These are phyloP conservation scores for Sitobion miscanthi DNA, from an alignment of 1,140 invertebrate species.

Conservation along the genomic window DNA sequence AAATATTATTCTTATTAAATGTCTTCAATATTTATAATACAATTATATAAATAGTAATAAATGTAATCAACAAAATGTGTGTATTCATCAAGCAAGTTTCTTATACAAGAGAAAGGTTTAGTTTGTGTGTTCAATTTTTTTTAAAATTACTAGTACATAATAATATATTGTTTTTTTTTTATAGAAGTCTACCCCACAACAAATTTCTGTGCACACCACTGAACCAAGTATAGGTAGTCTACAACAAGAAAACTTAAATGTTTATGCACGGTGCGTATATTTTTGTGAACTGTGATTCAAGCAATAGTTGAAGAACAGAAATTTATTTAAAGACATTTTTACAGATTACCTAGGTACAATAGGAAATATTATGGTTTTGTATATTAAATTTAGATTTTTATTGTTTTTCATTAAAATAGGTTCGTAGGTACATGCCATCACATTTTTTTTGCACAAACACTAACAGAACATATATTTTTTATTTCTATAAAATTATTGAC, in stretches of 20 bases:
- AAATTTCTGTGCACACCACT: not conserved
- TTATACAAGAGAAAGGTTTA: not conserved
- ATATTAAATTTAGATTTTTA: not conserved
- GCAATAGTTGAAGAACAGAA: not conserved
- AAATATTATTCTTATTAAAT: not conserved
- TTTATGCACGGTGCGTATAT: not conserved
- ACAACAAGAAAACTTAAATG: not conserved
- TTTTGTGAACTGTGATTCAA: not conserved
- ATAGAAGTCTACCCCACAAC: not conserved
- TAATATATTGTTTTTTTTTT: too few relatives aligned
- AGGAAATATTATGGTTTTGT: not conserved
- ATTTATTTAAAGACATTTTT: not conserved
- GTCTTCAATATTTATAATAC: too few relatives aligned
- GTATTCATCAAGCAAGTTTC: not conserved
- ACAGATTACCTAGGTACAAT: not conserved
- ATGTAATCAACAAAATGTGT: not conserved
- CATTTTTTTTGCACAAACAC: too few relatives aligned
- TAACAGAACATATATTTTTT: not conserved
- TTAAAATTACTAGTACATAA: too few relatives aligned
- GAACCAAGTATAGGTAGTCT: not conserved
- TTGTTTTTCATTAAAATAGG: not conserved
- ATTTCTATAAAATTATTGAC: not conserved
- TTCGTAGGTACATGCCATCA: too few relatives aligned
- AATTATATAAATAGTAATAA: not conserved
- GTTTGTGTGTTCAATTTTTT: not conserved